Evolutionary conservation across 2,797 vertebrate genomes (phyloP), one percentile per base, ranked within the genome.

Genomic region (Urophycis tenuis): DNA sequence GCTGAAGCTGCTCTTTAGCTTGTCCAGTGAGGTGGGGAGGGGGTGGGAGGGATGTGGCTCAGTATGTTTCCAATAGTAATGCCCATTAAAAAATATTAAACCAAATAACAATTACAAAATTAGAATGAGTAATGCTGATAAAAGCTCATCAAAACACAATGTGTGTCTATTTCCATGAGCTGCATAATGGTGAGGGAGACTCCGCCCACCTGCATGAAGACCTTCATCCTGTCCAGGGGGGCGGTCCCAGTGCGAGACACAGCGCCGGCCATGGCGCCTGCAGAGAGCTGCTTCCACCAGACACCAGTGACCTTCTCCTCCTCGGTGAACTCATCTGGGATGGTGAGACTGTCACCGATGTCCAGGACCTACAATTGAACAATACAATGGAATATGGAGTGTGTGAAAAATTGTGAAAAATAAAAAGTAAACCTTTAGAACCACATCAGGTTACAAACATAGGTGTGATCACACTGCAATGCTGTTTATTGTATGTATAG

Each of bases 271-370:
- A 95, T 86, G 29, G 92, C 97, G 15, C 96, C 96, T 0, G 96
- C 94, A 67, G 93, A 71, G 64, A 99, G 94, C 92, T 99, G 97
- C 84, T 86, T 95, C 96, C 96, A 98, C 96, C 97, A 98, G 79
- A 96, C 83, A 0, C 96, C 97, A 0, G 93, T 93, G 3, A 91
- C 95, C 30, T 94, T 97, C 89, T 98, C 97, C 77, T 98, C 95
- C 80, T 96, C 95, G 0, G 97, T 98, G 90, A 97, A 98, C 83
- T 98, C 96, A 85, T 97, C 96, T 6, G 96, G 96, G 84, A 98
- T 94, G 78, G 94, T 87, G 78, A 98, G 89, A 81, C 95, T 97
- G 80, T 98, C 96, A 3, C 96, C 97, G 70, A 97, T 96, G 88
- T 98, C 96, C 91, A 98, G 90, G 33, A 96, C 96, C 96, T 97